phyloP scores from a whole-genome alignment of 2,888 invertebrate species.

The Xestia sexstrigata region DNA sequence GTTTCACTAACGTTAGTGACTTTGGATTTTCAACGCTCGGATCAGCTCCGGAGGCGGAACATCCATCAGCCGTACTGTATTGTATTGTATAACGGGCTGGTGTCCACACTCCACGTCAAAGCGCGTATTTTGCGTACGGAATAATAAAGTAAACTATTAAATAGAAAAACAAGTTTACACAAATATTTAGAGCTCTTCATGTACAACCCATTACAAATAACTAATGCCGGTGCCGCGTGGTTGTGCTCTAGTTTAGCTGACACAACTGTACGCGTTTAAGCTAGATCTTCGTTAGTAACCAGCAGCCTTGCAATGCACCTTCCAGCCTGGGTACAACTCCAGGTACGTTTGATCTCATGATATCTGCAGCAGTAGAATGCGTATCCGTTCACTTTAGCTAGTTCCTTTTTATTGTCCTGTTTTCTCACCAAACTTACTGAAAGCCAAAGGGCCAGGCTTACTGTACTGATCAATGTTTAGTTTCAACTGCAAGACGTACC shows the following conservation, averaged over 20 bases:
- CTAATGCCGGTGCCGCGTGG: constrained; percentile 33
- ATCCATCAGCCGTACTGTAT: neutral
- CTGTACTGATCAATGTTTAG: neutral
- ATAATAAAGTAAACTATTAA: neutral
- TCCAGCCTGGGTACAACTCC: constrained; percentile 46
- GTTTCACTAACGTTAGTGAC: neutral
- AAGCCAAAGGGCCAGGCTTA: no score
- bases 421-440: constrained; percentile 47
- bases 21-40: neutral
- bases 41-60: neutral
- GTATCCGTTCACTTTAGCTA: neutral
- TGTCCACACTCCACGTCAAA: no score
- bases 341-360: constrained; percentile 30
- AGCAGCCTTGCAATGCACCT: constrained; percentile 44
- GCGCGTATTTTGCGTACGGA: no score
- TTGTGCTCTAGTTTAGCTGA: constrained; percentile 44
- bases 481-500: neutral
- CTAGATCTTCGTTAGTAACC: constrained; percentile 8
- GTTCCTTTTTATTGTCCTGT: constrained; percentile 14
- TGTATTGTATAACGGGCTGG: no score
- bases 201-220: constrained; percentile 28
- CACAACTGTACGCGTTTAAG: constrained; percentile 4
- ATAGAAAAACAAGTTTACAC: neutral
- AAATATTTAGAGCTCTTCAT: constrained; percentile 14
- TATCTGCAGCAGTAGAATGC: constrained; percentile 2